These are phyloP conservation scores for Drosophila ezoana DNA, from an alignment of 2,888 invertebrate species.

Conservation along the genomic window DNA sequence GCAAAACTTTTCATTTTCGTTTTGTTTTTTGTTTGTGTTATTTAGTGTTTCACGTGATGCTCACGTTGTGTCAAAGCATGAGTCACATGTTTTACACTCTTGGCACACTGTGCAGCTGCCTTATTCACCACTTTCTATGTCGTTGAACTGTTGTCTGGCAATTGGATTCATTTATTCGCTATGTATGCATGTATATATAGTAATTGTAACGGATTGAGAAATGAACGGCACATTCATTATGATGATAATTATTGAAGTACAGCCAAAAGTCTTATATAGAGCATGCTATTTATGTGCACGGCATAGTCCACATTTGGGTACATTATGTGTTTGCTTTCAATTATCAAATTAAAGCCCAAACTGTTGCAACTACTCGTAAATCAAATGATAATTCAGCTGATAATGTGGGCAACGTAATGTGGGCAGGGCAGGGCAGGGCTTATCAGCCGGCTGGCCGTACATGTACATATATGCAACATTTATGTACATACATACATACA, in stretches of 20 bases:
- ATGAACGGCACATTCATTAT: slow-evolving; percentile 11
- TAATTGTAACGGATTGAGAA: neutral
- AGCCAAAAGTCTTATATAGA: slow-evolving; percentile 1
- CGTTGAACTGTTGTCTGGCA: slow-evolving; percentile 53
- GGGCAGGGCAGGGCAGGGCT: neutral
- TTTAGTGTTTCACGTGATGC: slow-evolving; percentile 59
- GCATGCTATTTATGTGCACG: too few relatives aligned
- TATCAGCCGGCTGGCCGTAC: slow-evolving; percentile 10
- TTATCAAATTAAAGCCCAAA: slow-evolving; percentile 14
- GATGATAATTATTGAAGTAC: slow-evolving; percentile 3
- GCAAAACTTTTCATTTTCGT: slow-evolving; percentile 6
- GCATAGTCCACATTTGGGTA: neutral
- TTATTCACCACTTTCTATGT: slow-evolving; percentile 46
- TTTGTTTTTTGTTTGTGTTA: neutral
- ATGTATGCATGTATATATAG: neutral
- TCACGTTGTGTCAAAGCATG: slow-evolving; percentile 52
- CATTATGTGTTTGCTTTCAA: neutral
- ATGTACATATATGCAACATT: too few relatives aligned
- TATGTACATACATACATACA: too few relatives aligned
- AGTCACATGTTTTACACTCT: slow-evolving; percentile 42
- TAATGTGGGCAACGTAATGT: slow-evolving; percentile 18
- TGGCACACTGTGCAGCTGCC: slow-evolving; percentile 48
- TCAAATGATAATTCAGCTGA: slow-evolving; percentile 17
- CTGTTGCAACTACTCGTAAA: slow-evolving; percentile 7
- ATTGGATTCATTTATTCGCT: slow-evolving; percentile 25